Evolutionary conservation across 2,113 vertebrate species (phyloP).

Genomic region (Capreolus pygargus): DNA sequence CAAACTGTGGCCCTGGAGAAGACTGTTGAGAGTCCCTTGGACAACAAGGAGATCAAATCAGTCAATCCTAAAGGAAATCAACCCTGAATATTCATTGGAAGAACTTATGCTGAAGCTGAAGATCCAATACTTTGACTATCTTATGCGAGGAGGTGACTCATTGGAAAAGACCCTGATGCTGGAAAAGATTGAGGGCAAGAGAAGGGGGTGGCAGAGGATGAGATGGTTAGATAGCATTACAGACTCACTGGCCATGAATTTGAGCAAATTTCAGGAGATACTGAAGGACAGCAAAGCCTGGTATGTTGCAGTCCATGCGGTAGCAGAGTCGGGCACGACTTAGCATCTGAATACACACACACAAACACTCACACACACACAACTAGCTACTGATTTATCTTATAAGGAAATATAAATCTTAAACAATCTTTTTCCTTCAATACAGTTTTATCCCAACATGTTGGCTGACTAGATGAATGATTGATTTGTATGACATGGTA

Average conservation of each 20-base stretch:
- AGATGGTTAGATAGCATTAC: neutral
- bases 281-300: neutral
- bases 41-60: neutral
- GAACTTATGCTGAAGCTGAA: neutral
- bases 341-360: neutral
- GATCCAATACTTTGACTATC: neutral
- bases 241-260: neutral
- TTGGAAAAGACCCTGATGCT: neutral
- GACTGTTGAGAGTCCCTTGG: neutral
- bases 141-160: rapidly evolving
- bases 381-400: conserved; percentile 16
- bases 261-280: neutral
- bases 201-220: neutral
- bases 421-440: neutral
- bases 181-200: neutral
- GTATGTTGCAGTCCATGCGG: neutral
- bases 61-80: neutral
- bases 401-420: neutral
- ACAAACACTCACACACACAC: neutral
- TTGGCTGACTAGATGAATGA: neutral
- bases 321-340: rapidly evolving
- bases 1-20: neutral
- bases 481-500: neutral
- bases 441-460: neutral
- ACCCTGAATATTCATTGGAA: neutral